A percentile compares a stretch with the other conserved stretches of the same genome.
Evolutionary conservation across 1,140 invertebrate genomes (phyloP).

Genomic region (Antheraea pernyi): DNA sequence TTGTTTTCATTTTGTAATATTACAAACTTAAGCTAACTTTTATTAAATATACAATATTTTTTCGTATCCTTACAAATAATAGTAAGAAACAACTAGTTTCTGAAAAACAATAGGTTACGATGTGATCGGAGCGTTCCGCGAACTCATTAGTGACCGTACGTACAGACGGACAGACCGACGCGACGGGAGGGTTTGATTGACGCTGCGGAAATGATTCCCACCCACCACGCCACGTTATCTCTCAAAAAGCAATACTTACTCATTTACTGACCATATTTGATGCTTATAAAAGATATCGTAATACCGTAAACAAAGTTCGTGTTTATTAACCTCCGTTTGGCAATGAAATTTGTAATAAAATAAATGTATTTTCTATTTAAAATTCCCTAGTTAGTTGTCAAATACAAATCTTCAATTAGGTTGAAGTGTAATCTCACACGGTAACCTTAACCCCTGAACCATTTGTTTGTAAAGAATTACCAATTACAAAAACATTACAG

Average conservation of each 20-base stretch:
- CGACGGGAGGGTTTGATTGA: constrained; percentile 52
- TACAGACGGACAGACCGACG: constrained; percentile 38
- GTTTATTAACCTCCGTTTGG: neutral
- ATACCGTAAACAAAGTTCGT: constrained; percentile 37
- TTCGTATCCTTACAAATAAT: neutral
- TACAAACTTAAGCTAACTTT: no score
- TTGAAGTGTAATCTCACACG: no score
- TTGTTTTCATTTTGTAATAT: no score
- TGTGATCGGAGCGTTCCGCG: constrained; percentile 31
- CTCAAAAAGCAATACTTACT: constrained; percentile 45
- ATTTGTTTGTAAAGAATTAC: no score
- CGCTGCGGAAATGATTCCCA: constrained; percentile 67
- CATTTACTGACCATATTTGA: constrained; percentile 62
- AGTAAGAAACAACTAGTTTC: neutral
- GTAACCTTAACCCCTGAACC: no score
- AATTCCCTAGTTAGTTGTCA: no score
- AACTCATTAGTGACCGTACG: constrained; percentile 64
- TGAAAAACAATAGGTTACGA: neutral
- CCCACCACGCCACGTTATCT: constrained; percentile 55
- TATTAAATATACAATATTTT: no score
- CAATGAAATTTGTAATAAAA: neutral
- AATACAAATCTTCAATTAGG: no score
- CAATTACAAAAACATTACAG: no score
- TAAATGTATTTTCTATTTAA: no score
- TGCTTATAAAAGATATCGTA: constrained; percentile 47